phyloP scores from a whole-genome alignment of 2,113 vertebrate species.

The Mus spicilegus region DNA sequence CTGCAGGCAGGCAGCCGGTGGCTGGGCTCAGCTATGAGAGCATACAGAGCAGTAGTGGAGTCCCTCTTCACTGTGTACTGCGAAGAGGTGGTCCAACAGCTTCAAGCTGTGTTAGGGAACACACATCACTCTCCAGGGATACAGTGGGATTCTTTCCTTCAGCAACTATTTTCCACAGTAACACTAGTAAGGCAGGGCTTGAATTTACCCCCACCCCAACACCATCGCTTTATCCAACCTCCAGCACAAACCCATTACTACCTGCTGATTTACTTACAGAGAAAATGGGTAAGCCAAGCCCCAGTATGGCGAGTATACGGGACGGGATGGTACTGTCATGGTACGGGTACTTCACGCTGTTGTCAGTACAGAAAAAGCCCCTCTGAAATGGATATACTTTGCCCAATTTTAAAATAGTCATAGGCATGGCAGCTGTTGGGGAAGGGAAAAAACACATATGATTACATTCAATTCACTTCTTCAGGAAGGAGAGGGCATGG shows the following conservation, averaged over 20 bases:
- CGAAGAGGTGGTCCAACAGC: background rate
- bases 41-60: background rate
- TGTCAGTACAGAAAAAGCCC: constrained; percentile 99
- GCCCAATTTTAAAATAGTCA: constrained; percentile 98
- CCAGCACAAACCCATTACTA: constrained; percentile 78
- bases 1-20: background rate
- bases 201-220: constrained; percentile 49
- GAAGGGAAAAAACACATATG: constrained; percentile 88
- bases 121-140: background rate
- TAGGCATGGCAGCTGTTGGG: constrained; percentile 96
- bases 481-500: constrained; percentile 74
- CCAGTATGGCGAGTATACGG: constrained; percentile 94
- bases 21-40: background rate
- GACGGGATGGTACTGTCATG: constrained; percentile 95
- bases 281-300: constrained; percentile 95
- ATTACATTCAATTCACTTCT: constrained; percentile 86
- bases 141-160: background rate
- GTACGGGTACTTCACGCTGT: constrained; percentile 98
- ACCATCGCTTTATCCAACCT: constrained; percentile 41
- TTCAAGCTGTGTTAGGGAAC: background rate
- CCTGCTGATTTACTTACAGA: constrained; percentile 95
- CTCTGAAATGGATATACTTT: constrained; percentile 97
- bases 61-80: background rate
- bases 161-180: background rate
- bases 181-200: background rate